Base-by-base conservation (phyloP, 2,797 vertebrate species). In the Schizothorax lantsangensis region DNA sequence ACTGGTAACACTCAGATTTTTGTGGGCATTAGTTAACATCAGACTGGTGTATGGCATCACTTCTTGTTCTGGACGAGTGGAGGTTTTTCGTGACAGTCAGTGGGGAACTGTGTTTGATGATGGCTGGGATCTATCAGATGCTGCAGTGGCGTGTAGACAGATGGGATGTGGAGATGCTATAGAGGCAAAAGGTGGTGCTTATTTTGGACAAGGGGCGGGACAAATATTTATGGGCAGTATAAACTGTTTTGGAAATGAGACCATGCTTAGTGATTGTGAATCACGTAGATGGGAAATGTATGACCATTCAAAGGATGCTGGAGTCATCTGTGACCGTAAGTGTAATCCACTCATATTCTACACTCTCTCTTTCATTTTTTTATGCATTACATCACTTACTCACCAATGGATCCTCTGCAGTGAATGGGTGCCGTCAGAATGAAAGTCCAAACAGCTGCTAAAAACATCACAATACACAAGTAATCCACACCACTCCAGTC, bases 41-140 rank as follows among this genome's bases (percentile, higher is more conserved):
- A 85, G 17, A 15, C 47, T 85, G 36, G 74, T 10, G 17, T 7
- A 69, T 23, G 83, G 62, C 4, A 19, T 5, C 6, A n/a, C 26
- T 5, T 38, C 64, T 14, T 85, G 84, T 33, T 85, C 74, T 57
- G 84, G 84, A 26, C 47, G 47, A 54, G 62, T 85, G 64, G 84
- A 85, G 62, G 47, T 79, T 85, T 49, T 85, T 26, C 11, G 9
- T 15, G 4, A 19, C 2, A 17, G 6, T 8, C 33, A 14, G 17
- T 79, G 83, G 83, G 47, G 23, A 40, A 68, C 83, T 0, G 74
- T 85, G 23, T 79, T 0, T 85, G 33, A 54, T 77, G 15, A 26
- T 79, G 75, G 19, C 64, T 85, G 84, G 74, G 84, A 45, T 69
- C 10, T 45, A 15, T 2, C 36, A 33, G 84, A 85, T 23, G 64